These are phyloP conservation scores for Eurytoma californica DNA, from an alignment of 2,888 invertebrate species.

Conservation along the genomic window DNA sequence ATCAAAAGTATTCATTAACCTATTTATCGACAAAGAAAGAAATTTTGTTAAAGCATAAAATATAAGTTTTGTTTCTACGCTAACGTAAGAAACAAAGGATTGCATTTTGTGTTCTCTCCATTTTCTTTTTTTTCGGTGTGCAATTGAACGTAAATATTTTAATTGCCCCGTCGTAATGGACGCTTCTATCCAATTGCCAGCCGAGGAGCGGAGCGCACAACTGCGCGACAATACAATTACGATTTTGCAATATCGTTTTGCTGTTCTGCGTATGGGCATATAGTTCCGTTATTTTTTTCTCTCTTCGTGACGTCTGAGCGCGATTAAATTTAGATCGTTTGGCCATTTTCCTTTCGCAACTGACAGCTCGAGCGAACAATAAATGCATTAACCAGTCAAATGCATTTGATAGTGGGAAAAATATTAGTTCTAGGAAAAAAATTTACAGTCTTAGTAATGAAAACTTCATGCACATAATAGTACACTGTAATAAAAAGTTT, in stretches of 20 bases:
- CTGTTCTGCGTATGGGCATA: neutral
- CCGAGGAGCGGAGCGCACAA: neutral
- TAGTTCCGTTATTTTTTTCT: neutral
- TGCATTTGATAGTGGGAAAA: too few relatives aligned
- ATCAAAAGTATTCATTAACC: too few relatives aligned
- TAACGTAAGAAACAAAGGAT: too few relatives aligned
- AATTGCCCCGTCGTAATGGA: slow-evolving; percentile 17
- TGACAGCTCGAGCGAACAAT: neutral
- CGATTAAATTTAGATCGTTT: slow-evolving; percentile 15
- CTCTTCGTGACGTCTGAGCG: neutral
- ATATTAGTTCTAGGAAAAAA: too few relatives aligned
- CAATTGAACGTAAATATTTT: slow-evolving; percentile 37
- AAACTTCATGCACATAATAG: too few relatives aligned
- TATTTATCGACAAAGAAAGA: neutral
- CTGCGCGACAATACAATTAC: slow-evolving; percentile 22
- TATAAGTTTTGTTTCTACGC: too few relatives aligned
- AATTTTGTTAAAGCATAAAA: neutral
- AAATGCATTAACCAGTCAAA: neutral
- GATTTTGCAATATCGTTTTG: slow-evolving; percentile 23
- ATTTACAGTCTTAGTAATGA: too few relatives aligned
- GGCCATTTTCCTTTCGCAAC: slow-evolving; percentile 2
- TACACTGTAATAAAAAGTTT: too few relatives aligned
- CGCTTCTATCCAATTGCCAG: slow-evolving; percentile 2
- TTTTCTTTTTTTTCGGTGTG: neutral
- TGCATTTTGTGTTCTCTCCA: too few relatives aligned